Percentiles rank a stretch among this genome's conserved stretches.
Evolutionary conservation across 1,140 invertebrate species (phyloP).

Genomic region (Lycorma delicatula): DNA sequence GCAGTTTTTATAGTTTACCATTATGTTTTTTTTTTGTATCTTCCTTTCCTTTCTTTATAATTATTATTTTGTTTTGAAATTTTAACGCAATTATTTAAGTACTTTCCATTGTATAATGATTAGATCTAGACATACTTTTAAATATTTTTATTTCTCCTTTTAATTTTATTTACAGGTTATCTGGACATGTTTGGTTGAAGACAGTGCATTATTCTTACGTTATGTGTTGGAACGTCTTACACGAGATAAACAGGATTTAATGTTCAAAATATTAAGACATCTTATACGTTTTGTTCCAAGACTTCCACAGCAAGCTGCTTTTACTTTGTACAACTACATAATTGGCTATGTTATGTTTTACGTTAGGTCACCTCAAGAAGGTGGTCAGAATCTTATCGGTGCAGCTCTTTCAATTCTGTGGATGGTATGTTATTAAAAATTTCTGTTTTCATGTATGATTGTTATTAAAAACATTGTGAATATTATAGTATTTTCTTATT

Average conservation of each 20-base stretch:
- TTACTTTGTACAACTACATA: constrained; percentile 97
- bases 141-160: too few species aligned
- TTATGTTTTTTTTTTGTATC: too few species aligned
- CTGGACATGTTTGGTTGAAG: constrained; percentile 96
- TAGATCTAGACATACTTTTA: too few species aligned
- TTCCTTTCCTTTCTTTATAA: too few species aligned
- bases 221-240: constrained; percentile 95
- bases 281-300: constrained; percentile 88
- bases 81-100: too few species aligned
- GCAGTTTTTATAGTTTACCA: too few species aligned
- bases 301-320: constrained; percentile 94
- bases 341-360: constrained; percentile 99
- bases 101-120: too few species aligned
- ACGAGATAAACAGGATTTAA: constrained; percentile 87
- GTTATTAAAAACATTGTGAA: too few species aligned
- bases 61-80: too few species aligned
- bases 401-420: constrained; percentile 90
- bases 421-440: constrained; percentile 60
- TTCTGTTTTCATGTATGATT: constrained; percentile 18
- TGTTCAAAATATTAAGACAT: constrained; percentile 89
- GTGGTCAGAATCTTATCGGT: constrained; percentile 86
- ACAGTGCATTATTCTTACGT: constrained; percentile 89
- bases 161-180: constrained; percentile 63
- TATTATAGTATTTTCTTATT: too few species aligned
- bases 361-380: constrained; percentile 87